Base-by-base conservation (phyloP, 2,888 invertebrate genomes). In the Muscina levida region DNA sequence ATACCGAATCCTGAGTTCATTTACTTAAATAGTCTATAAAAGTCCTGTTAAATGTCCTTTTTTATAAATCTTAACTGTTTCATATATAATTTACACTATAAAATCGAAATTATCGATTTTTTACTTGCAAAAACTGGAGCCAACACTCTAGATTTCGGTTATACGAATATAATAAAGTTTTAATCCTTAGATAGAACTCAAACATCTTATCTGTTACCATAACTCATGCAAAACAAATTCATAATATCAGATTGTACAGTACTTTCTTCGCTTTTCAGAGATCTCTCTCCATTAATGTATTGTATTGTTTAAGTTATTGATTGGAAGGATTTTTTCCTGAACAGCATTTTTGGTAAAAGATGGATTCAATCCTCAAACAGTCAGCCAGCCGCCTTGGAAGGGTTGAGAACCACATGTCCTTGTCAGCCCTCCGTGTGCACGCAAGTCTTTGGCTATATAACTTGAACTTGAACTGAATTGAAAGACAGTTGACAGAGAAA, bases 241-340 rank as follows among this genome's bases (percentile, higher is more conserved):
- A n/a, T n/a, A n/a, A n/a, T n/a, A n/a, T n/a, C n/a, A 56, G 56
- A 19, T 62, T 62, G 19, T 62, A 62, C 62, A 62, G 39, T 62
- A 62, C 62, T 62, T 62, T 57, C 42, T 39, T n/a, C n/a, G n/a
- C n/a, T n/a, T 37, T 42, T 62, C 39, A 62, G 62, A 62, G 62
- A 62, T 62, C 62, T 62, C 62, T 62, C 22, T n/a, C n/a, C n/a
- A n/a, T 39, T n/a, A 31, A 31, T n/a, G 31, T 57, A 31, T 31
- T 31, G 31, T 31, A 31, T 31, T 31, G 31, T 31, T 31, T n/a
- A n/a, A n/a, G n/a, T n/a, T n/a, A n/a, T n/a, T n/a, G n/a, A n/a
- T n/a, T n/a, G 56, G 56, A 22, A 57, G 6, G n/a, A 19, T n/a
- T 37, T 22, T n/a, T 37, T 59, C 8, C 17, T 6, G 15, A n/a